Base-by-base conservation (phyloP, 2,113 vertebrate genomes). In the Nannospalax galili region DNA sequence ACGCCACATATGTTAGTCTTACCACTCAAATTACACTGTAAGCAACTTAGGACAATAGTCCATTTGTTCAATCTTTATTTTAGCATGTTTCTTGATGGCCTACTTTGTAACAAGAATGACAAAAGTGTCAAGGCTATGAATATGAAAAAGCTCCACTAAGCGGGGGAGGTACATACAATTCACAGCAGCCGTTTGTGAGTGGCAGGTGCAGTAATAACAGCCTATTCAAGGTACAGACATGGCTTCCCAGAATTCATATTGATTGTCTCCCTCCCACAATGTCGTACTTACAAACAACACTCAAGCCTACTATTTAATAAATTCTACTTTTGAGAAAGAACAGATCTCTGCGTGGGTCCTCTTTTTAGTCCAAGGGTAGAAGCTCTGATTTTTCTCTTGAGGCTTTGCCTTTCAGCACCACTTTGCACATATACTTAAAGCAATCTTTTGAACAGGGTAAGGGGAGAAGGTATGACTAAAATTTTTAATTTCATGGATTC, bases 351-450 rank as follows among this genome's bases (percentile, higher is more conserved):
- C 96, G 82, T 98, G 93, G 64, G 79, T 98, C 88, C 96, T 97
- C 92, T 97, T 97, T 97, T 69, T 84, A 92, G 87, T 97, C 22
- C 95, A 86, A 97, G 67, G 72, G 75, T 97, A 97, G 96, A 95
- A 96, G 82, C 56, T 97, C 96, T 79, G 96, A 81, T 95, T 97
- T 97, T 93, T 89, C 92, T 72, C 35, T 81, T 85, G 86, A 92
- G 93, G 84, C 97, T 92, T 97, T 89, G 95, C 95, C 84, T 97
- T 98, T 97, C 97, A 97, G 93, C 97, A 93, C 97, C 92, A 95
- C 93, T 97, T 98, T 97, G 79, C 79, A 96, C 97, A 97, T 96
- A 93, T 96, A 97, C 94, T 81, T 96, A 95, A 97, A 92, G 80
- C 80, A 93, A 93, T 94, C 91, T 98, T 97, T 97, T 92, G 82